Percentiles rank a stretch among this genome's conserved stretches.
Evolutionary conservation across 2,113 vertebrate genomes (phyloP).

Genomic region (Tragulus kanchil): DNA sequence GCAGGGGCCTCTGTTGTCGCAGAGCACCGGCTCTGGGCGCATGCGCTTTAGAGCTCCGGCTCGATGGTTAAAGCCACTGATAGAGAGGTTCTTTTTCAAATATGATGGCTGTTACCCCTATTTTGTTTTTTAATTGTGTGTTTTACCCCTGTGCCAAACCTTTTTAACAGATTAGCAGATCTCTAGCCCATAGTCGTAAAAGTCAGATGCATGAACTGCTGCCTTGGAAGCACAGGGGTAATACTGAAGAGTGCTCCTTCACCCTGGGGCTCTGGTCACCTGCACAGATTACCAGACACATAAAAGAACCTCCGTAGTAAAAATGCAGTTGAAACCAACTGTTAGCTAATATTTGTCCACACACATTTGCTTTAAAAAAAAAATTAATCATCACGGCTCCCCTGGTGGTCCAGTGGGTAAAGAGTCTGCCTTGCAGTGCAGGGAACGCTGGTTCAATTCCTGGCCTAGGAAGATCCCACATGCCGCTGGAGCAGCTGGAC

Average conservation of each 20-base stretch:
- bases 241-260: not conserved
- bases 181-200: not conserved
- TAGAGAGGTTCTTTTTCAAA: not conserved
- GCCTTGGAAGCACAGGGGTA: not conserved
- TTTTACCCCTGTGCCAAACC: not conserved
- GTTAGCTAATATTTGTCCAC: not conserved
- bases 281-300: not conserved
- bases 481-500: no score
- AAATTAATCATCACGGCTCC: no score
- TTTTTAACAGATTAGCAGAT: not conserved
- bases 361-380: not conserved
- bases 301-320: not conserved
- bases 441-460: no score
- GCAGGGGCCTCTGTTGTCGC: no score
- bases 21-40: no score
- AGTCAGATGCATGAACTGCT: not conserved
- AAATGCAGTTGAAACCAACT: not conserved
- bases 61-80: slow-evolving; percentile 1
- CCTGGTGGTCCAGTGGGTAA: no score
- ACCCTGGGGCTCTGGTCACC: not conserved
- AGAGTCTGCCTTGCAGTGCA: no score
- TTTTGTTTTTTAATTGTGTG: not conserved
- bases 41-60: no score
- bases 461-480: no score
- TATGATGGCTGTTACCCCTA: not conserved